Conservation (phyloP, 2,888 invertebrate species). For the Leptura quadrifasciata region DNA sequence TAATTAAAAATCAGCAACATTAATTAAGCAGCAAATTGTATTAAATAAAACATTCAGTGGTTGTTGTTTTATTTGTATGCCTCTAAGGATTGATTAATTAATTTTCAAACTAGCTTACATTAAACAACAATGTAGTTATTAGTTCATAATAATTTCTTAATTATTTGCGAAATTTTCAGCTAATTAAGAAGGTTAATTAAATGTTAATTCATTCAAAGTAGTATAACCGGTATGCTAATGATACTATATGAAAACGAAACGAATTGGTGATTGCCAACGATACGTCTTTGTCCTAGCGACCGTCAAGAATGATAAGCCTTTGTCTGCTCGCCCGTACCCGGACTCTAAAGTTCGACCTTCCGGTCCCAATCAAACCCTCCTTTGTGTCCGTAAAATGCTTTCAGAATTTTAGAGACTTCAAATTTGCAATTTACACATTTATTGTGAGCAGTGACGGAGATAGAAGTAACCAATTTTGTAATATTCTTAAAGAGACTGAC, state of each 20-base stretch:
- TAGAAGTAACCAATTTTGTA: slow-evolving; percentile 6
- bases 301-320: slow-evolving; percentile 60
- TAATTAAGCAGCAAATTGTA: background rate
- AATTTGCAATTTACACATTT: slow-evolving; percentile 58
- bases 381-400: slow-evolving; percentile 60
- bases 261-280: slow-evolving; percentile 42
- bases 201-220: background rate
- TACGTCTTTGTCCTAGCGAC: slow-evolving; percentile 50
- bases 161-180: background rate
- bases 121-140: background rate
- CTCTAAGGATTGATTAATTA: background rate
- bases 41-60: background rate
- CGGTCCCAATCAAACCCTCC: slow-evolving; percentile 61
- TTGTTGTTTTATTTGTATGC: background rate
- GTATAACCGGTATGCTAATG: slow-evolving; percentile 12
- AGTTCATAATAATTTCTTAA: background rate
- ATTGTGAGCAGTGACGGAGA: slow-evolving; percentile 20
- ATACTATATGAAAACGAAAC: background rate
- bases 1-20: background rate
- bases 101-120: background rate
- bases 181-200: background rate
- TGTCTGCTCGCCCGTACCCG: slow-evolving; percentile 57
- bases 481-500: background rate
- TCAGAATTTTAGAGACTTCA: slow-evolving; percentile 59
- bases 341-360: slow-evolving; percentile 61